Percentiles rank a stretch among this genome's conserved stretches.
phyloP scores from a whole-genome alignment of 2,797 vertebrate species.

The Danio choprae region DNA sequence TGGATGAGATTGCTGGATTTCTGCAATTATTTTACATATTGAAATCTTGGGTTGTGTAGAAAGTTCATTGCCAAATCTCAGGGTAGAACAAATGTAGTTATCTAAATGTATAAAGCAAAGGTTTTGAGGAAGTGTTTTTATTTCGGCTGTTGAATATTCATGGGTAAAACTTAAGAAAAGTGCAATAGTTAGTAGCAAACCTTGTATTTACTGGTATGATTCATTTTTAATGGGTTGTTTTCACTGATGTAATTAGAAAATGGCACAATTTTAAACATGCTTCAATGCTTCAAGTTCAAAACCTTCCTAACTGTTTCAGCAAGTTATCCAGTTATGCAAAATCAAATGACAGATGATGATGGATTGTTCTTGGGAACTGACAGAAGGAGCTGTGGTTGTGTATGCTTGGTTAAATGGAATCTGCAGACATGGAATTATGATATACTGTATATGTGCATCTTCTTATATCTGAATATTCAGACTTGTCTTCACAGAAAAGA shows the following conservation, averaged over 20 bases:
- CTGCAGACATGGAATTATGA: background rate
- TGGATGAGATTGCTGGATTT: conserved; percentile 10
- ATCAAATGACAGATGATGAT: conserved; percentile 10
- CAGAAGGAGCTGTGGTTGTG: background rate
- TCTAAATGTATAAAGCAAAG: conserved; percentile 23
- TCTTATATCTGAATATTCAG: too few relatives aligned
- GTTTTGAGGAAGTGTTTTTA: conserved; percentile 1
- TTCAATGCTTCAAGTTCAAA: background rate
- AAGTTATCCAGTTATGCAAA: background rate
- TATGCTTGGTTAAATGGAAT: conserved; percentile 7
- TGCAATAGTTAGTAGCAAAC: conserved; percentile 6
- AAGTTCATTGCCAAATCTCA: conserved; percentile 19
- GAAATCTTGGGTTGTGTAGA: conserved; percentile 19
- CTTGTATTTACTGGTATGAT: background rate
- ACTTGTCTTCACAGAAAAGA: too few relatives aligned
- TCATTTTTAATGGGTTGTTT: background rate
- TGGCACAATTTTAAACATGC: background rate
- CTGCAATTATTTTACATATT: conserved; percentile 29
- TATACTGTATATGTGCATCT: too few relatives aligned
- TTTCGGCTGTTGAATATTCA: background rate
- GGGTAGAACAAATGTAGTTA: conserved; percentile 21
- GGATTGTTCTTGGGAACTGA: background rate
- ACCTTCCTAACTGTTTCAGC: background rate
- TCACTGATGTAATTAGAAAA: background rate
- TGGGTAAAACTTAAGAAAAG: background rate